Base-by-base conservation (phyloP, 2,113 vertebrate genomes). In the Microcebus jonahi region DNA sequence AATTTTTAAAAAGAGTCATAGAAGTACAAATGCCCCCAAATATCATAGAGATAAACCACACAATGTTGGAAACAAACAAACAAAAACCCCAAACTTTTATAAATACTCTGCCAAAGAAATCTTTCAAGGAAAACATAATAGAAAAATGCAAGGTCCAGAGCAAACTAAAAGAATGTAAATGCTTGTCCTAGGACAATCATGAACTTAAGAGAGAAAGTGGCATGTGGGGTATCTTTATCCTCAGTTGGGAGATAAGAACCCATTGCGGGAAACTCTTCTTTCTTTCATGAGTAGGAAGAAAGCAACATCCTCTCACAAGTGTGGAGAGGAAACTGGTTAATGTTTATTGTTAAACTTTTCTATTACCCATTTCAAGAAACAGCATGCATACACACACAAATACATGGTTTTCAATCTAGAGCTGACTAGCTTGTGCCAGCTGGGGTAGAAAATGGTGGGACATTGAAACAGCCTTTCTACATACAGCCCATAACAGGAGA, bases 1-100 rank as follows among this genome's bases (percentile, higher is more conserved):
- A 76, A 81, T 61, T 93, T 93, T 96, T 92, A 76, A 63, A 42
- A 75, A 67, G 70, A 91, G 20, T 80, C 27, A 79, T 63, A 67
- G 53, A 80, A 48, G 67, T 25, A 67, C 14, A 82, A 91, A 45
- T 2, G 7, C 2, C 18, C 53, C 8, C 0, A 91, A 89, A 73
- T 77, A 55, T 76, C n/a, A 88, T 50, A 88, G 29, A 90, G 13
- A 92, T 53, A 94, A 86, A 42, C 13, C 63, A 96, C 23, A 27
- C 4, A 92, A 36, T 48, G 2, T 29, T 61, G 39, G 29, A n/a
- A 71, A 75, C 39, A 68, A 70, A 18, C 4, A 53, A 53, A 55
- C 15, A 55, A 63, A 79, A 57, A 61, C 14, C 18, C 23, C 23
- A 65, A 88, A 50, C 11, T 81, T 93, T 84, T 3, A 59, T 5